Evolutionary conservation across 2,113 vertebrate species (phyloP).

Genomic region (Alaudala cheleensis): DNA sequence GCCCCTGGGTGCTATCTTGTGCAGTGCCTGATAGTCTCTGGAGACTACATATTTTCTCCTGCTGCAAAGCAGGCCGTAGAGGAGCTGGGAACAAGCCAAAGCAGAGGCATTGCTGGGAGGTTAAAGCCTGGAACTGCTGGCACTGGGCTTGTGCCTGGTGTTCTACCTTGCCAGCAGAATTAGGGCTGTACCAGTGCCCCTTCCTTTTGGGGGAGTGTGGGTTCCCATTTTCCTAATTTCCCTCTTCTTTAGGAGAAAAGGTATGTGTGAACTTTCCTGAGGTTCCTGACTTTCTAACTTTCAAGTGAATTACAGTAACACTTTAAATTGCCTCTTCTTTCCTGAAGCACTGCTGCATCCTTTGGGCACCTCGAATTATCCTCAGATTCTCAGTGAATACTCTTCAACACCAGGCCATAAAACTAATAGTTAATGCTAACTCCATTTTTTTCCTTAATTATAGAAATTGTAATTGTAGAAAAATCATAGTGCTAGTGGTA

Average conservation of each 20-base stretch:
- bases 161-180: neutral
- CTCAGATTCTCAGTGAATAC: neutral
- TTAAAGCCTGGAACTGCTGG: neutral
- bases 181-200: neutral
- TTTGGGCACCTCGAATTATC: neutral
- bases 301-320: neutral
- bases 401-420: neutral
- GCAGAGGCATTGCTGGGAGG: neutral
- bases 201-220: too few relatives aligned
- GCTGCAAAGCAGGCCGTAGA: rapidly evolving
- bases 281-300: neutral
- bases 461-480: neutral
- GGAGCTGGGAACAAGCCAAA: neutral
- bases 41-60: neutral
- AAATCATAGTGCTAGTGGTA: rapidly evolving
- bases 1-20: neutral
- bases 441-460: neutral
- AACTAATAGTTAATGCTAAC: neutral
- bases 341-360: neutral
- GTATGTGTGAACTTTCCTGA: neutral
- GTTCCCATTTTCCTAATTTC: neutral
- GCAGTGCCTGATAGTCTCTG: neutral
- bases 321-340: neutral
- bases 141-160: rapidly evolving
- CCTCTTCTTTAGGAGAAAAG: neutral